Conservation (phyloP, 2,888 invertebrate genomes). For the Polymixis lichenea region DNA sequence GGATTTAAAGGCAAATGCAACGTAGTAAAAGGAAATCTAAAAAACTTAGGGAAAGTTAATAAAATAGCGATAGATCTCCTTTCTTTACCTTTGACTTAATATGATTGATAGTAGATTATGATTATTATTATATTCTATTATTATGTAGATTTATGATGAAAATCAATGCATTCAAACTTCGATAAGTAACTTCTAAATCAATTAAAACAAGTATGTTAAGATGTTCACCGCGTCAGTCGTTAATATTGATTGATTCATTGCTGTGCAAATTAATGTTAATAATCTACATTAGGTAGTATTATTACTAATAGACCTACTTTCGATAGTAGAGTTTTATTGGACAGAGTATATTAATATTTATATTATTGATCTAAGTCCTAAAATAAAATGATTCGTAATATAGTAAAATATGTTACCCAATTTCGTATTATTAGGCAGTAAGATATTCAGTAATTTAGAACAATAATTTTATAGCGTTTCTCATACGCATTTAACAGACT, state of each 20-base stretch:
- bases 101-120: background rate
- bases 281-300: background rate
- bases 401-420: background rate
- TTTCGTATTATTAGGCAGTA: background rate
- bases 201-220: conserved; percentile 8
- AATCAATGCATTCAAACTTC: background rate
- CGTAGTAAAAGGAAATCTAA: background rate
- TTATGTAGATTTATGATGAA: background rate
- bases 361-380: no score
- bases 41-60: background rate
- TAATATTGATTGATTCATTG: conserved; percentile 27
- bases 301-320: conserved; percentile 37
- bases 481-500: background rate
- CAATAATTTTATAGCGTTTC: background rate
- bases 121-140: no score
- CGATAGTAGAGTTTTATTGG: background rate
- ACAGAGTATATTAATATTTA: background rate
- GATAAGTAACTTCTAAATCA: conserved; percentile 7
- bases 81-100: background rate
- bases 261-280: conserved; percentile 5
- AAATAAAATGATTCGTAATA: background rate
- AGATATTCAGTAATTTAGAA: background rate
- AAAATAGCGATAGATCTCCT: background rate
- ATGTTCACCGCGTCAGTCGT: background rate
- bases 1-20: background rate